phyloP scores from a whole-genome alignment of 2,113 vertebrate genomes.

The Anarhynchus alexandrinus region DNA sequence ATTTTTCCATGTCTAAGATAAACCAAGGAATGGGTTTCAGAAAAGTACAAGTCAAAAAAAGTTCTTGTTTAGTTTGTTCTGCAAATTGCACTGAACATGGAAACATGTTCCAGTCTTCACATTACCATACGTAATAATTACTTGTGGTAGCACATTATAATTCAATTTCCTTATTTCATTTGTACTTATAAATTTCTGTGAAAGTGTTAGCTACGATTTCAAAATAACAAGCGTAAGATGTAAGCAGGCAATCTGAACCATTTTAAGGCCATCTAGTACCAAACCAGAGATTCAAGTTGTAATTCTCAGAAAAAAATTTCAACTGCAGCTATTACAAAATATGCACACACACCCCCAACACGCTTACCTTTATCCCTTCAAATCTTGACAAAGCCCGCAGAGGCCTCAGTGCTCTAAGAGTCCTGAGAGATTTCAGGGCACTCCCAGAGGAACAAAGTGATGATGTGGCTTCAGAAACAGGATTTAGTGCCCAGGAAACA shows the following conservation, averaged over 20 bases:
- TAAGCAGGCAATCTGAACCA: neutral
- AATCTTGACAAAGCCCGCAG: slow-evolving; percentile 88
- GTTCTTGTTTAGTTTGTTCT: neutral
- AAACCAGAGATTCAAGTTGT: neutral
- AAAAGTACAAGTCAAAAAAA: neutral
- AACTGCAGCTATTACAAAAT: neutral
- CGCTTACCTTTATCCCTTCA: slow-evolving; percentile 79
- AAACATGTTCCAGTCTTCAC: neutral
- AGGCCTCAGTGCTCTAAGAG: slow-evolving; percentile 88
- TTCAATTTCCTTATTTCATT: neutral
- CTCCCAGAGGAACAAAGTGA: neutral
- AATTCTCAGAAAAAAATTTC: neutral
- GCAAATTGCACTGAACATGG: neutral
- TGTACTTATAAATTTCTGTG: neutral
- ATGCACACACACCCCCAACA: rapidly evolving
- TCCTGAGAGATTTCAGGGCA: slow-evolving; percentile 87
- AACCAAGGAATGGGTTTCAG: neutral
- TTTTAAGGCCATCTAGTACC: neutral
- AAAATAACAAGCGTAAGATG: neutral
- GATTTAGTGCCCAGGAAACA: neutral
- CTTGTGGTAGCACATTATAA: neutral
- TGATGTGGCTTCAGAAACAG: neutral
- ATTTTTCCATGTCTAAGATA: neutral
- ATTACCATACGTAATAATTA: neutral
- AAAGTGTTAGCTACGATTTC: neutral